Evolutionary conservation across 2,797 vertebrate genomes (phyloP).

Genomic region (Hybognathus amarus): DNA sequence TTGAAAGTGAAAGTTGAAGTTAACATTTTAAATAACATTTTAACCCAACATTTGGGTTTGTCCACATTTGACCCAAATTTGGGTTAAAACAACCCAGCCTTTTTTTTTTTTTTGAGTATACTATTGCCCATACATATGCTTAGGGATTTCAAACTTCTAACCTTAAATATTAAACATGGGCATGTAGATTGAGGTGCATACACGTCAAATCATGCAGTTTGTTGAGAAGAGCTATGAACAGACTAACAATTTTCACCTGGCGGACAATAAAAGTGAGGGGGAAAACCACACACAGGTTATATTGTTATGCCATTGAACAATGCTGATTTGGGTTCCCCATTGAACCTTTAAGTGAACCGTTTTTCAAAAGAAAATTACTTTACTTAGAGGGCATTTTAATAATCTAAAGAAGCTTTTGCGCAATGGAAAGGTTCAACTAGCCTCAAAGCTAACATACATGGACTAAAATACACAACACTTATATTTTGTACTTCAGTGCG

Average conservation of each 20-base stretch:
- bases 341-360: background rate
- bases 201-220: background rate
- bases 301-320: background rate
- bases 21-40: too few relatives aligned
- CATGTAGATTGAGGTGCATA: background rate
- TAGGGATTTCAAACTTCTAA: constrained; percentile 10
- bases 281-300: background rate
- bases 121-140: background rate
- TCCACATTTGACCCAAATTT: too few relatives aligned
- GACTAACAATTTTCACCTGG: background rate
- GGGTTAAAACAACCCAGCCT: too few relatives aligned
- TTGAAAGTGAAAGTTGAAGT: too few relatives aligned
- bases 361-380: background rate
- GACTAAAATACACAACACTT: background rate
- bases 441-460: background rate
- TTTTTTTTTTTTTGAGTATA: too few relatives aligned
- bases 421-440: background rate
- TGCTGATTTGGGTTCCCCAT: background rate
- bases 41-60: too few relatives aligned
- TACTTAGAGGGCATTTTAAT: background rate
- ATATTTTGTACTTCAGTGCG: background rate
- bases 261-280: background rate
- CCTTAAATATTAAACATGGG: background rate
- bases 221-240: background rate
- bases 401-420: background rate